phyloP scores from a whole-genome alignment of 2,797 vertebrate genomes.

The Fundulus diaphanus region DNA sequence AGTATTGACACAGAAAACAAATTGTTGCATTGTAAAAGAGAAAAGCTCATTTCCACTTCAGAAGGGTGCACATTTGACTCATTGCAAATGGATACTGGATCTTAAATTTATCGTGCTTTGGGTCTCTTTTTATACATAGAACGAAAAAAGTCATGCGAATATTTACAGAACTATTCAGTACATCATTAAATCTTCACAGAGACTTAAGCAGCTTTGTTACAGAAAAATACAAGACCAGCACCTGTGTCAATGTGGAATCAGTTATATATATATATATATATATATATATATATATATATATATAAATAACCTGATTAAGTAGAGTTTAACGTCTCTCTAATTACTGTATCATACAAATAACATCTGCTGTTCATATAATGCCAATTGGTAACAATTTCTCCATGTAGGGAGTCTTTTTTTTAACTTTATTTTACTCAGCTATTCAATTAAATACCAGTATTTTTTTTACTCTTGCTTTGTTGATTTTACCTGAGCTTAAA shows the following conservation, averaged over 20 bases:
- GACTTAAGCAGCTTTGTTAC: not conserved
- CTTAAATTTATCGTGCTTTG: conserved; percentile 18
- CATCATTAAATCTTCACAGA: not conserved
- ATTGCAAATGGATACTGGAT: not conserved
- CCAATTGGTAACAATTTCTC: too few species aligned
- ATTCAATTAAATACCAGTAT: too few species aligned
- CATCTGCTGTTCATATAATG: too few species aligned
- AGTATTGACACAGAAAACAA: conserved; percentile 49
- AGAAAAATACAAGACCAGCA: not conserved
- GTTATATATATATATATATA: too few species aligned
- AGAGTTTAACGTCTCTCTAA: too few species aligned
- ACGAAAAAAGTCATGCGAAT: not conserved
- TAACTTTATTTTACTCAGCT: too few species aligned
- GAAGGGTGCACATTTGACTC: conserved; percentile 8
- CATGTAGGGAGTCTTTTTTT: too few species aligned
- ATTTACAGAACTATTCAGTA: not conserved
- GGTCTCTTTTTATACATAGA: not conserved
- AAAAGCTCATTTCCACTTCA: conserved; percentile 34
- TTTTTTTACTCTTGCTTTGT: too few species aligned
- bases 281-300: too few species aligned
- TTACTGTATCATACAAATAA: too few species aligned
- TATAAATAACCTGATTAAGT: too few species aligned
- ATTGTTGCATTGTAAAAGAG: conserved; percentile 33
- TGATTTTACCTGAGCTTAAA: too few species aligned
- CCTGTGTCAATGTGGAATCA: not conserved